Base-by-base conservation (phyloP, 2,888 invertebrate genomes). In the Erpobdella octoculata region DNA sequence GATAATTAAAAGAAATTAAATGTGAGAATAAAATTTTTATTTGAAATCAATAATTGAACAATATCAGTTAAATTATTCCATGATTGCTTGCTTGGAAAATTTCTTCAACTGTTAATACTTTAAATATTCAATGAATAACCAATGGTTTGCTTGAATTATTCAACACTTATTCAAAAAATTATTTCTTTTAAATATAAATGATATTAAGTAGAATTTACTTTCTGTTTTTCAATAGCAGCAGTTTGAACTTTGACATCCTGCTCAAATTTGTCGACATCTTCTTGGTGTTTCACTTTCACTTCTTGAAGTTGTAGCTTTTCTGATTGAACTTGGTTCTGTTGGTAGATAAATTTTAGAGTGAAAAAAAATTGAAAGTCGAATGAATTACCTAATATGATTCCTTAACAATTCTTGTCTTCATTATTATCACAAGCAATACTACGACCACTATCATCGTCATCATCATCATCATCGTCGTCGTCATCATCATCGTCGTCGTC, bases 241-340 rank as follows among this genome's bases (percentile, higher is more conserved):
- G 25, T 41, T 18, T 68, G 41, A 15, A 15, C 21, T 48, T 68
- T 31, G 21, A 68, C 25, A 33, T 68, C 38, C 15, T 68, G 31
- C 12, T 48, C 33, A 41, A 46, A 33, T 31, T 46, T n/a, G 33
- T 68, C 46, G 28, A 68, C 33, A 5, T 68, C 41, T 1, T 41
- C 68, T 41, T 68, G 46, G 15, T 68, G 68, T 25, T 68, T 38
- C 18, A n/a, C 28, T 25, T 48, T 36, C 46, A 68, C 3, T 48
- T 68, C 48, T 28, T 31, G 31, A 9, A 68, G 46, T 33, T 68
- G 46, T 15, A 33, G 35, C 48, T 68, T 68, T 48, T 68, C 46
- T 48, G n/a, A 46, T 31, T 68, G 31, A 33, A 68, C 48, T 41
- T 41, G 48, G 15, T 31, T 48, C 68, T 68, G 28, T 12, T 25